Evolutionary conservation across 1,140 invertebrate genomes (phyloP), one percentile per base, ranked within the genome.

Genomic region (Drosophila bocki): DNA sequence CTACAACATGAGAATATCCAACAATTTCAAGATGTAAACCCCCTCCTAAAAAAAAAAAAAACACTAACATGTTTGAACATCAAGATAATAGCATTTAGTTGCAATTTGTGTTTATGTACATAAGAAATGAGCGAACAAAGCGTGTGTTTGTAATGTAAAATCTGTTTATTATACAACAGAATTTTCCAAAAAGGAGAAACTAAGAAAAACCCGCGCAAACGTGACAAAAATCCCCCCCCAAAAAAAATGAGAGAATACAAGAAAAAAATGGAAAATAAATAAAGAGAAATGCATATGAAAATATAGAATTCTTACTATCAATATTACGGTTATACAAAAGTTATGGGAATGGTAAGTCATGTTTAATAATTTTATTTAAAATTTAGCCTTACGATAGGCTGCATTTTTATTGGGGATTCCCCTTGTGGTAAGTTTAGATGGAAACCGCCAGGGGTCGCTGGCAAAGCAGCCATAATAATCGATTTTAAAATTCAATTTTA

Each of bases 281-380:
- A 84, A 84, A 83, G 62, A 71, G 51, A 79, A 74, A 86, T 86
- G 81, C 48, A 45, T 85, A 86, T 74, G 56, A 29, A 81, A 76
- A 59, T 22, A 12, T 29, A 41, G 39, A 33, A 13, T 13, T 41
- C 17, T n/a, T 47, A 47, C 33, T 32, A 47, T 41, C 19, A 45
- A 41, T 47, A 35, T 54, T 19, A 0, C 11, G 2, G 6, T 17
- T 5, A 7, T 0, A 26, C 33, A 15, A 22, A 22, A 8, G 15
- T 0, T 8, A 15, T 15, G 17, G 7, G 11, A 19, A 19, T 13
- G 35, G 65, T 69, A 42, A 64, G 65, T 68, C 29, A 35, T 2
- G 11, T 9, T 1, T 17, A 19, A 13, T 2, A 19, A 9, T 9
- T 42, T 33, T 22, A 33, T 22, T 56, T 42, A 8, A n/a, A n/a